Conservation (phyloP, 23 tunicate species). For the Oikopleura albicans region DNA sequence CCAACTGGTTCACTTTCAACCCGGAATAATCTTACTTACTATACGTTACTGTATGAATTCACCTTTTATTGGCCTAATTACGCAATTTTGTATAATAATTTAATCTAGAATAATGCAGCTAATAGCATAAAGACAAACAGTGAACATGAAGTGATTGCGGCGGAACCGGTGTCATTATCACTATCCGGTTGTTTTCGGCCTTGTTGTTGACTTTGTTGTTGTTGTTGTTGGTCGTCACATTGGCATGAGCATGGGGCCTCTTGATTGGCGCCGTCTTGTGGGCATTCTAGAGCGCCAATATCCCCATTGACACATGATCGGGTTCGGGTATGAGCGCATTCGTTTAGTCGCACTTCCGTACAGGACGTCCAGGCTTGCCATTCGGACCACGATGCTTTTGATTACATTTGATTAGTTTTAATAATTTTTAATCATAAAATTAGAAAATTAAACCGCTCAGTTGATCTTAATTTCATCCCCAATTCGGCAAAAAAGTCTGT, state of each 20-base stretch:
- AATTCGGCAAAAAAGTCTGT: no score
- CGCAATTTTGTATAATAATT: no score
- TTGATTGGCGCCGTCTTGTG: neutral
- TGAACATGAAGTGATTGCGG: no score
- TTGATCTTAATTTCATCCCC: no score
- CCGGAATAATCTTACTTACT: no score
- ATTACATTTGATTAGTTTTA: neutral
- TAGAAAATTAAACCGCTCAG: neutral
- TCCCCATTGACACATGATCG: neutral
- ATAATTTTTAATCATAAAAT: neutral
- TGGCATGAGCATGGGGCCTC: neutral
- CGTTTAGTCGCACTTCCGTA: neutral
- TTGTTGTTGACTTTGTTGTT: neutral
- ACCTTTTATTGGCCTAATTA: no score
- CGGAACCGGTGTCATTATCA: no score
- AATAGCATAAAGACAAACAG: no score
- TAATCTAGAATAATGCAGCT: no score
- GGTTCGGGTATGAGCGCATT: neutral
- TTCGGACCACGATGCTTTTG: neutral
- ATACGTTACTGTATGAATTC: no score
- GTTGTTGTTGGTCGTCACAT: neutral
- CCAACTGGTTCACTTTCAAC: no score
- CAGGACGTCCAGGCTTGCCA: neutral
- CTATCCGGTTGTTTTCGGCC: no score
- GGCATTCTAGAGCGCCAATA: neutral